A percentile compares a stretch with the other conserved stretches of the same genome.
Conservation (phyloP, 2,113 vertebrate genomes). For the Neomonachus schauinslandi region DNA sequence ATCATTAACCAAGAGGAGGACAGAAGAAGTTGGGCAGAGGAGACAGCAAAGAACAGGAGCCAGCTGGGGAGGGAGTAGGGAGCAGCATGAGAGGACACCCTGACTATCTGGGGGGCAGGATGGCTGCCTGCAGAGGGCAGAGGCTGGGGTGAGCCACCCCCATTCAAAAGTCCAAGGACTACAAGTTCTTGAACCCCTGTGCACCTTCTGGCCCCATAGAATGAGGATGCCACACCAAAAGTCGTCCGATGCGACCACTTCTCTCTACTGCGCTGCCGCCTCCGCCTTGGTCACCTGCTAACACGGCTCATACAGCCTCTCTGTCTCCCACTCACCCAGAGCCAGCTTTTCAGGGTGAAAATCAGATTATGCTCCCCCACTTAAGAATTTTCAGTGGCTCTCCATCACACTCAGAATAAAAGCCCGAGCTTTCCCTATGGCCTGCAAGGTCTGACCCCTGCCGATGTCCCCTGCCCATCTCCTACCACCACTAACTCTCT, state of each 20-base stretch:
- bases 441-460: fast-evolving
- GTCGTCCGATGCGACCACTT: neutral
- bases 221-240: neutral
- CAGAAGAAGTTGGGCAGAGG: neutral
- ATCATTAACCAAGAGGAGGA: conserved; percentile 57
- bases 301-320: neutral
- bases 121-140: neutral
- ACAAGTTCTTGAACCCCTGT: neutral
- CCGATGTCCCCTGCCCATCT: neutral
- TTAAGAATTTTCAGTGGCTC: neutral
- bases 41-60: neutral
- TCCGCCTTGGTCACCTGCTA: neutral
- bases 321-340: neutral
- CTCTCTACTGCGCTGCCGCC: neutral
- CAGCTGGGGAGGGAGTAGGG: neutral
- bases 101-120: conserved; percentile 2
- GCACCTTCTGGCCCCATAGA: neutral
- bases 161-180: neutral
- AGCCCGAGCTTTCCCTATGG: fast-evolving
- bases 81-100: neutral
- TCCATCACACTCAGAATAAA: neutral
- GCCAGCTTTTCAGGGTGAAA: neutral
- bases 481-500: neutral
- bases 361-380: neutral
- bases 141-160: neutral